A percentile compares a stretch with the other conserved stretches of the same genome.
phyloP scores from a whole-genome alignment of 2,797 vertebrate species.

The Enteromius treurensis region DNA sequence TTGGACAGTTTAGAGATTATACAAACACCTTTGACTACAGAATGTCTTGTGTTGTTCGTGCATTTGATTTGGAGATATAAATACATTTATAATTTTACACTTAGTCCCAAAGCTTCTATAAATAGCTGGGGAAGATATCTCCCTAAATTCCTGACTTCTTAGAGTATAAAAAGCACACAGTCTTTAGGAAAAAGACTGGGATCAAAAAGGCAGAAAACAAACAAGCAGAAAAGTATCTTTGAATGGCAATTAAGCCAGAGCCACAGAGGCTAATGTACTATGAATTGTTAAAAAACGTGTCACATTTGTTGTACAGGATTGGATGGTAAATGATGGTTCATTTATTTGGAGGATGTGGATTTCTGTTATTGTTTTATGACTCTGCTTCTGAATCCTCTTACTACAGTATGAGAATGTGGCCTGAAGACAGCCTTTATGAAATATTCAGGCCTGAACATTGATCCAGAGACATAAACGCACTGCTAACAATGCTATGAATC shows the following conservation, averaged over 20 bases:
- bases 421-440: conserved; percentile 55
- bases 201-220: conserved; percentile 45
- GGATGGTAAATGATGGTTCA: conserved; percentile 41
- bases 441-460: conserved; percentile 57
- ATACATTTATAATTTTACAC: not conserved
- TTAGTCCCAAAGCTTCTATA: not conserved
- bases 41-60: not conserved
- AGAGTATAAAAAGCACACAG: not conserved
- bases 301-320: conserved; percentile 40
- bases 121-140: conserved; percentile 12
- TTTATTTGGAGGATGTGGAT: conserved; percentile 41
- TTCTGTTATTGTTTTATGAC: conserved; percentile 10
- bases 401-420: conserved; percentile 28
- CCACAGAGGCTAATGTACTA: conserved; percentile 34
- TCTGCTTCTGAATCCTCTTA: conserved; percentile 16
- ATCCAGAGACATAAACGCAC: conserved; percentile 57
- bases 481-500: conserved; percentile 55
- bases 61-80: not conserved
- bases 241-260: conserved; percentile 47
- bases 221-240: conserved; percentile 21
- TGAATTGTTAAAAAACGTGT: conserved; percentile 40
- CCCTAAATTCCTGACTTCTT: not conserved
- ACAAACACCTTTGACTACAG: not conserved
- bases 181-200: conserved; percentile 2
- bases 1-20: not conserved